Evolutionary conservation across 2,113 vertebrate genomes (phyloP).

Genomic region (Chaetops frenatus): DNA sequence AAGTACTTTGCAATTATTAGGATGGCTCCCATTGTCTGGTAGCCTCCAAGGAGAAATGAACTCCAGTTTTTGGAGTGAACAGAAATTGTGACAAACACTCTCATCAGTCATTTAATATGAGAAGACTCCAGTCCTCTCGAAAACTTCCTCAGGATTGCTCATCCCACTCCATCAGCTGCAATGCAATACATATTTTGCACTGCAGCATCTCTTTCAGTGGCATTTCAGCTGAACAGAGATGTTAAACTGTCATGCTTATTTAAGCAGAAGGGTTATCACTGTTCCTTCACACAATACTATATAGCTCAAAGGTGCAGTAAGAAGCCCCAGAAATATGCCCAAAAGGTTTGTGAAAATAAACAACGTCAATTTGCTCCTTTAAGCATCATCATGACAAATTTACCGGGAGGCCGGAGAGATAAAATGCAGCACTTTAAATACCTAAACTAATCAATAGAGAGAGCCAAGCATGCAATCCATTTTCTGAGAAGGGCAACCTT

Average conservation of each 20-base stretch:
- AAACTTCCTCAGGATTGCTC: background rate
- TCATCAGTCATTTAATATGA: background rate
- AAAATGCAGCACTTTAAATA: slow-evolving; percentile 62
- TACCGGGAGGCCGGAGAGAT: slow-evolving; percentile 32
- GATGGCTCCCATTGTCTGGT: background rate
- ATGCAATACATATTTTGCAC: background rate
- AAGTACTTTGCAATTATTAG: background rate
- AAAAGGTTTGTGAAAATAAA: slow-evolving; percentile 47
- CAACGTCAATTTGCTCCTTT: slow-evolving; percentile 25
- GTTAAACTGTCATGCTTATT: background rate
- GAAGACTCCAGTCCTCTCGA: background rate
- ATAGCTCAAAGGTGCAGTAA: slow-evolving; percentile 26
- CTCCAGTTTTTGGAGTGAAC: background rate
- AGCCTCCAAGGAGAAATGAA: background rate
- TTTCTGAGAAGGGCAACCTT: slow-evolving; percentile 31
- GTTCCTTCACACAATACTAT: background rate
- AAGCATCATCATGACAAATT: slow-evolving; percentile 57
- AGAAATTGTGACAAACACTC: background rate
- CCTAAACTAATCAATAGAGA: slow-evolving; percentile 10
- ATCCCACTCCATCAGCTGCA: background rate
- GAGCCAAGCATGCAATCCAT: slow-evolving; percentile 19
- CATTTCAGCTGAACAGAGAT: background rate
- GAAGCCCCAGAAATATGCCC: background rate
- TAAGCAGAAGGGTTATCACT: slow-evolving; percentile 52
- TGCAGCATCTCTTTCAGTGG: background rate